Percentiles rank a stretch among this genome's conserved stretches.
Conservation (phyloP, 1,140 invertebrate species). For the Holcopasites calliopsidis region DNA sequence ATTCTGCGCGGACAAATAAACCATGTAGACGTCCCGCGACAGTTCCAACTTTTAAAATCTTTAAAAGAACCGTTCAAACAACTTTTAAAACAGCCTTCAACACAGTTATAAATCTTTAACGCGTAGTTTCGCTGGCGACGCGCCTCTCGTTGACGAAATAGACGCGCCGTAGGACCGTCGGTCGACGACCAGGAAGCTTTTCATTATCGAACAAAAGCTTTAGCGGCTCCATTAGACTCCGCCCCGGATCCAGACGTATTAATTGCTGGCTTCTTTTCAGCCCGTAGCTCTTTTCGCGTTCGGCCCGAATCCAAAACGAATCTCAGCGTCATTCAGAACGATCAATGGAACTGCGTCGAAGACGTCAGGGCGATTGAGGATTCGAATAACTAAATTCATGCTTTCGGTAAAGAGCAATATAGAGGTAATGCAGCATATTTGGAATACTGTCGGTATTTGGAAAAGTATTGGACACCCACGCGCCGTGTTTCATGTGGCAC, state of each 20-base stretch:
- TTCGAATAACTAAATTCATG: too few relatives aligned
- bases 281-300: conserved; percentile 27
- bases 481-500: neutral
- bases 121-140: neutral
- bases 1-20: too few relatives aligned
- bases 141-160: neutral
- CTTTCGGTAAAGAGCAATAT: neutral
- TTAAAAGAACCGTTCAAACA: neutral
- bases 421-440: too few relatives aligned
- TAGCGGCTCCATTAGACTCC: conserved; percentile 26
- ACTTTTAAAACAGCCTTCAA: too few relatives aligned
- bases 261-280: conserved; percentile 45
- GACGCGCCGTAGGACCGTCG: neutral
- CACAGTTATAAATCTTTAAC: neutral
- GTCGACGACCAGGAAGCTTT: conserved; percentile 21
- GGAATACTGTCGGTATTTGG: too few relatives aligned
- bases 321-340: conserved; percentile 28
- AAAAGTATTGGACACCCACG: neutral
- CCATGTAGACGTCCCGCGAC: too few relatives aligned
- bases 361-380: neutral
- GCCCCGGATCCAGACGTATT: conserved; percentile 41
- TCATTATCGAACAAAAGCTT: conserved; percentile 24
- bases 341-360: neutral
- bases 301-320: conserved; percentile 9
- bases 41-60: too few relatives aligned